Evolutionary conservation across 2,888 invertebrate genomes (phyloP).

Genomic region (Drosophila multiciliata): DNA sequence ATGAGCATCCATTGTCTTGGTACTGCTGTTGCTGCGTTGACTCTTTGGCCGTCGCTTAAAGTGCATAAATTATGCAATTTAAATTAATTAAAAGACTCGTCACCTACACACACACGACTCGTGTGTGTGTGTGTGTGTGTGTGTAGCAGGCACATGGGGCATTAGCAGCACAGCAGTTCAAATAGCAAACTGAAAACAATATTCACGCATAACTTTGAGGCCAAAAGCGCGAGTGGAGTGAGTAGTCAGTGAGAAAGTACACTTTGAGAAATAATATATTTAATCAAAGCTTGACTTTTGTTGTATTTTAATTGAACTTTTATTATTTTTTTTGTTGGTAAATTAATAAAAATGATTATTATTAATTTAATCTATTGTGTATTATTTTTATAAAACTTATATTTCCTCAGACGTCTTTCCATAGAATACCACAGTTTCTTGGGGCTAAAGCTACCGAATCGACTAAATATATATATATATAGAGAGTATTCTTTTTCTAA

Average conservation of each 20-base stretch:
- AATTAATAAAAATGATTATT: neutral
- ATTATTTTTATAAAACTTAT: too few relatives aligned
- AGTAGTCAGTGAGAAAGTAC: neutral
- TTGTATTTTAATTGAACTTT: too few relatives aligned
- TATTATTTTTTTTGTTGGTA: too few relatives aligned
- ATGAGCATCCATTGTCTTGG: conserved; percentile 71
- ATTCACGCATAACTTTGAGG: conserved; percentile 30
- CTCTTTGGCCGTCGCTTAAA: conserved; percentile 45
- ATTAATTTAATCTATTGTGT: neutral
- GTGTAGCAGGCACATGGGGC: conserved; percentile 24
- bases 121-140: conserved; percentile 12
- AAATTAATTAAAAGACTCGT: conserved; percentile 66
- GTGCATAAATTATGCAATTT: conserved; percentile 67
- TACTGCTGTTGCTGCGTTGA: conserved; percentile 26
- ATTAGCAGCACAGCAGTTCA: conserved; percentile 12
- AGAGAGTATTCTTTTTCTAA: neutral
- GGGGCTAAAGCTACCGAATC: neutral
- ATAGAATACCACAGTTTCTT: neutral
- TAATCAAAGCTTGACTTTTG: neutral
- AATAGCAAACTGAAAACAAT: conserved; percentile 41
- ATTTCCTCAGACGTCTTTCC: neutral
- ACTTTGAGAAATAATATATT: conserved; percentile 2
- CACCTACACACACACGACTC: conserved; percentile 52
- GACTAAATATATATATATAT: neutral
- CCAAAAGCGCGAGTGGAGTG: conserved; percentile 10